Conservation (phyloP, 53 echinoderm and acorn worm species). For the Apostichopus leukothele region DNA sequence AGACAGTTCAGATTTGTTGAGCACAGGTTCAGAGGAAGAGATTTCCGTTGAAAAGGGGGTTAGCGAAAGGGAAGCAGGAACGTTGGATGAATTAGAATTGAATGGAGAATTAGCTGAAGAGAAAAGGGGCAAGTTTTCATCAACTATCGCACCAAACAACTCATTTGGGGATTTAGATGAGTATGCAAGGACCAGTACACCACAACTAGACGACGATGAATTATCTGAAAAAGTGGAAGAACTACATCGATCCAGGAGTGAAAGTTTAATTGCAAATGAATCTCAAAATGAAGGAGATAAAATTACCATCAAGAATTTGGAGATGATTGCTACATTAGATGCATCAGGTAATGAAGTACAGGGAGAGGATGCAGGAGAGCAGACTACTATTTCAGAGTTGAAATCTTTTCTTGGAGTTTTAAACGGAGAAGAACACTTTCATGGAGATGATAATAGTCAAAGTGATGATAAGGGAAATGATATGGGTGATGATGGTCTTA, state of each 20-base stretch:
- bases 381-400: neutral
- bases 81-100: neutral
- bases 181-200: neutral
- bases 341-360: neutral
- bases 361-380: neutral
- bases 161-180: slow-evolving; percentile 39
- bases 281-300: neutral
- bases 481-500: neutral
- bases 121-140: slow-evolving; percentile 1
- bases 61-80: neutral
- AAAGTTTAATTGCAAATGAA: slow-evolving; percentile 13
- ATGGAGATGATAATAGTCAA: no score
- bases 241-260: slow-evolving; percentile 42
- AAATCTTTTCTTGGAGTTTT: neutral
- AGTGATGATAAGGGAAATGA: neutral
- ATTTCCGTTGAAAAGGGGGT: neutral
- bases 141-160: slow-evolving; percentile 35
- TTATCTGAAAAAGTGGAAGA: slow-evolving; percentile 56
- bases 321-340: neutral
- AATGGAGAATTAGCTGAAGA: neutral
- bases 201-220: slow-evolving; percentile 47
- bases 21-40: neutral
- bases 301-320: neutral
- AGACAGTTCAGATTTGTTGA: neutral
- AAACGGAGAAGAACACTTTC: no score